Conservation (phyloP, 2,797 vertebrate genomes). For the Halcyon chelicuti region DNA sequence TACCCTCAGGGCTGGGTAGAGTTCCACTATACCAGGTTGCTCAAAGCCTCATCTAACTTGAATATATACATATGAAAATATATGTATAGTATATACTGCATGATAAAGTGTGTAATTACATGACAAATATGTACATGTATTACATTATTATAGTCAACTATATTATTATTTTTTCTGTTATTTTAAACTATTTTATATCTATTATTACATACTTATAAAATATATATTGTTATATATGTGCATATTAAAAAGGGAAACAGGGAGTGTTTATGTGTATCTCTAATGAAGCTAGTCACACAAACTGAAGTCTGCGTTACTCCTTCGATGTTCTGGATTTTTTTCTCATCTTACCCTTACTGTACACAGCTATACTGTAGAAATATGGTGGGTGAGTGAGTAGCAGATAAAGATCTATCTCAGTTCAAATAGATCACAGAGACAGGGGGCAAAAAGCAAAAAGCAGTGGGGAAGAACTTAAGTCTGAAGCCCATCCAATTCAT, state of each 20-base stretch:
- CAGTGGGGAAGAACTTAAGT: neutral
- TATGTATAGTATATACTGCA: neutral
- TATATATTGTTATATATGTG: accelerated
- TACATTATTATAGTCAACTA: neutral
- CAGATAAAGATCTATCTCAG: neutral
- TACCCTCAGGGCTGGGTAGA: accelerated
- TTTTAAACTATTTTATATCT: neutral
- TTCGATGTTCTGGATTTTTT: neutral
- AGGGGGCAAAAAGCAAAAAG: neutral
- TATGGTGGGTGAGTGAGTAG: accelerated
- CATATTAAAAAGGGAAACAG: neutral
- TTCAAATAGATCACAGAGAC: neutral
- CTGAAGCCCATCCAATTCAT: neutral
- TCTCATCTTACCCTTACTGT: neutral
- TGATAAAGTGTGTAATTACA: neutral
- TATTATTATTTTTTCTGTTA: neutral
- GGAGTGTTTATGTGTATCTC: accelerated
- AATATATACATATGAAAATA: neutral
- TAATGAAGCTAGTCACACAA: neutral
- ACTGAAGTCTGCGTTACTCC: neutral
- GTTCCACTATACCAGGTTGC: neutral
- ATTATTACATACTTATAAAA: neutral
- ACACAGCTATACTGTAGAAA: neutral
- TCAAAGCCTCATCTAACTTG: neutral
- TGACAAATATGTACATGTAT: neutral